A percentile compares a stretch with the other conserved stretches of the same genome.
Conservation (phyloP, 2,888 invertebrate genomes). For the Pseudoips prasinana region DNA sequence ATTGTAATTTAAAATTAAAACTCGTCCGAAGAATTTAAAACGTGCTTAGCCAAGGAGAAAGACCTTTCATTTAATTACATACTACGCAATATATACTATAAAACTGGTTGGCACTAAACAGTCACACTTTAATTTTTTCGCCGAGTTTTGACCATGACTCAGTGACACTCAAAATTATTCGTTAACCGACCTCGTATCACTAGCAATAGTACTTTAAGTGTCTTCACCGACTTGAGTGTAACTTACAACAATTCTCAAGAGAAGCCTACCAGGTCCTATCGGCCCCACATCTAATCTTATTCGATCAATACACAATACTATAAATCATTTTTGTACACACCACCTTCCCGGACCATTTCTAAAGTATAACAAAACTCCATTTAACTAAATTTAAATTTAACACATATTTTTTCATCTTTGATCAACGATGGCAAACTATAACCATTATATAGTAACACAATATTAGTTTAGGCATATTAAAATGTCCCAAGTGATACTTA, state of each 20-base stretch:
- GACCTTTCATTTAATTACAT: constrained; percentile 21
- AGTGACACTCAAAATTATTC: constrained; percentile 40
- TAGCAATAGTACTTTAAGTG: constrained; percentile 81
- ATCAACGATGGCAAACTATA: constrained; percentile 80
- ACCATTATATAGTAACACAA: constrained; percentile 75
- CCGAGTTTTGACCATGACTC: constrained; percentile 26
- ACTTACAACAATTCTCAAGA: constrained; percentile 73
- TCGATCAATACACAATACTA: constrained; percentile 76
- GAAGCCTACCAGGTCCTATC: constrained; percentile 57
- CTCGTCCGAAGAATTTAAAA: constrained; percentile 16
- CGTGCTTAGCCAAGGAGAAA: constrained; percentile 15
- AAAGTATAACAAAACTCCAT: constrained; percentile 76
- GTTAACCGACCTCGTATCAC: constrained; percentile 46
- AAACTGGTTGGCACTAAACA: constrained; percentile 27
- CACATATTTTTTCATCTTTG: constrained; percentile 72
- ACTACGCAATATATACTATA: constrained; percentile 28
- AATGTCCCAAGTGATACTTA: constrained; percentile 47
- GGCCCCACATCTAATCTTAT: constrained; percentile 63
- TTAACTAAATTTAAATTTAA: constrained; percentile 75
- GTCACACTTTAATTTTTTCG: constrained; percentile 12
- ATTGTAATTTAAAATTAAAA: too few relatives aligned
- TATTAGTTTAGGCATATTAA: constrained; percentile 69
- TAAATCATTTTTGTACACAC: constrained; percentile 74
- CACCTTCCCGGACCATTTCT: constrained; percentile 55
- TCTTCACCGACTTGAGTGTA: constrained; percentile 65